Conservation (phyloP, 2,113 vertebrate species). For the Hylia prasina region DNA sequence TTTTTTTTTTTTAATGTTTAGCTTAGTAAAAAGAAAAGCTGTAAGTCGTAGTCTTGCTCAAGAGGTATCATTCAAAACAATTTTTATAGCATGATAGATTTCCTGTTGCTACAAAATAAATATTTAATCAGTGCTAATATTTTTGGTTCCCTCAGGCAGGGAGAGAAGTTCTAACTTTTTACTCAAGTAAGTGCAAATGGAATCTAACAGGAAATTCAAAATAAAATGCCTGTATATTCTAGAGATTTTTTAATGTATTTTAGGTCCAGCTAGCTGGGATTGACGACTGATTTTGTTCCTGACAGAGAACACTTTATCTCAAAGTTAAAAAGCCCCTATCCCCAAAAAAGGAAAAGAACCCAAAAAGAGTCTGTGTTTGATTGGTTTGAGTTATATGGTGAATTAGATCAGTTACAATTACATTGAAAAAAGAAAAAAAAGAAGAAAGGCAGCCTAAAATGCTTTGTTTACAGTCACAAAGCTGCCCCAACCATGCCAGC, state of each 20-base stretch:
- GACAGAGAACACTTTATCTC: not conserved
- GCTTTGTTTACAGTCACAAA: not conserved
- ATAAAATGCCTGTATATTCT: not conserved
- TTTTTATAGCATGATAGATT: not conserved
- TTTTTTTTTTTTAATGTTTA: conserved; percentile 25
- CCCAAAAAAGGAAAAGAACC: not conserved
- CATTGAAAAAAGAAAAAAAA: not conserved
- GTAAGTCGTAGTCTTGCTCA: not conserved
- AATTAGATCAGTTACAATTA: not conserved
- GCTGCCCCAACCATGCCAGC: not conserved
- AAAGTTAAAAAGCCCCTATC: not conserved
- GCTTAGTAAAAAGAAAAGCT: not conserved
- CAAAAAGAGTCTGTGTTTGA: not conserved
- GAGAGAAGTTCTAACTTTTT: not conserved
- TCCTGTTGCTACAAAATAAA: conserved; percentile 35
- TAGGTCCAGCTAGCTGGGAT: not conserved
- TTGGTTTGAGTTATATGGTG: not conserved
- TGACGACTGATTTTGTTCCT: not conserved
- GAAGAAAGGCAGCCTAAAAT: not conserved
- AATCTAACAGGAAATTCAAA: not conserved
- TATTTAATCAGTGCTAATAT: not conserved
- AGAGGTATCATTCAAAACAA: not conserved
- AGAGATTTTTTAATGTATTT: not conserved
- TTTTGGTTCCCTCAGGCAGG: conserved; percentile 1
- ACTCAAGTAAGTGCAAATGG: conserved; percentile 1